Evolutionary conservation across 30 jellyfish, hydroid and myxozoan genomes (phyloP).

Genomic region (Haliclystus octoradiatus): DNA sequence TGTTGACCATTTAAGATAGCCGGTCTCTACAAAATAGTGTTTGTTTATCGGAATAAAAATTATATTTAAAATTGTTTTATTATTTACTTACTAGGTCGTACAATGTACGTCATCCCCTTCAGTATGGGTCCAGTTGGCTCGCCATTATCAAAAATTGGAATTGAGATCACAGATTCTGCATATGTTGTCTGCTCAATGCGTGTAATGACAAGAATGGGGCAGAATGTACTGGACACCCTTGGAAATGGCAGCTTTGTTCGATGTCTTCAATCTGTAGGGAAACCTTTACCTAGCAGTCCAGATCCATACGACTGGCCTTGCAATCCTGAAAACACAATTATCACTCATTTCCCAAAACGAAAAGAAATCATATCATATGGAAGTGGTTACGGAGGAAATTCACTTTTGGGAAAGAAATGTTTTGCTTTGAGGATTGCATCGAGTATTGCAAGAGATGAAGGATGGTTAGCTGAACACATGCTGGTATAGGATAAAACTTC

Average conservation of each 20-base stretch:
- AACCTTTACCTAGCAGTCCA: constrained; percentile 82
- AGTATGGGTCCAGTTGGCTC: constrained; percentile 99
- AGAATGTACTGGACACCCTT: constrained; percentile 39
- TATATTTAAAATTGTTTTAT: too few relatives aligned
- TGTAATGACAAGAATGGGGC: constrained; percentile 95
- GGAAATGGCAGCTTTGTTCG: constrained; percentile 68
- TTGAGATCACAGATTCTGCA: constrained; percentile 91
- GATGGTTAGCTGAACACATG: constrained; percentile 99
- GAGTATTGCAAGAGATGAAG: constrained; percentile 89
- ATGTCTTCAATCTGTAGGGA: constrained; percentile 86
- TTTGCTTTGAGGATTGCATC: constrained; percentile 97
- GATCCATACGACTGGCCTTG: constrained; percentile 99
- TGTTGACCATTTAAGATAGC: too few relatives aligned
- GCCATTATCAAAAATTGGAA: constrained; percentile 78
- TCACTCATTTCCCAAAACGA: constrained; percentile 89
- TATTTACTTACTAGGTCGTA: constrained; percentile 78
- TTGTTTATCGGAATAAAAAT: too few relatives aligned
- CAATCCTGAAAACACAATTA: constrained; percentile 94
- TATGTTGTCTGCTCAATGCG: constrained; percentile 88
- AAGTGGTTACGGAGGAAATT: constrained; percentile 99
- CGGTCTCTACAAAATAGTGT: too few relatives aligned
- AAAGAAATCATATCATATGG: constrained; percentile 90
- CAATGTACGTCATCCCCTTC: constrained; percentile 91
- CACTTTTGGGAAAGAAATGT: constrained; percentile 94
- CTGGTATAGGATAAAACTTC: too few relatives aligned